Evolutionary conservation across 1,140 invertebrate genomes (phyloP), one percentile per base, ranked within the genome.

Genomic region (Phocides pigmalion): DNA sequence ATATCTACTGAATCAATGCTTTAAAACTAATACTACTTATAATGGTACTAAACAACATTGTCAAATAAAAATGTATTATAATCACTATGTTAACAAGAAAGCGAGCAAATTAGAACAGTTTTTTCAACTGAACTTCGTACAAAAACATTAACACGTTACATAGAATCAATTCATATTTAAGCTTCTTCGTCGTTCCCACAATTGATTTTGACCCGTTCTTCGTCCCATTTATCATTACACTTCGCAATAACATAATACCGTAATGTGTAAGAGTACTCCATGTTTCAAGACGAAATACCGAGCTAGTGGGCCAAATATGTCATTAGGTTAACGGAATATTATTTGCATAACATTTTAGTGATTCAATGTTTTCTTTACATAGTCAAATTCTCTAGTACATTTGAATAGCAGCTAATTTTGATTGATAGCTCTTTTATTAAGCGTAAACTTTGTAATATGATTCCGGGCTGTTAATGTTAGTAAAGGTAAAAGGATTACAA

Each of bases 321-420:
- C 79, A 82, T 86, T 84, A 76, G 81, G 82, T 84, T 89, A 88
- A 83, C 83, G 82, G 79, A 76, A 69, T 79, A 62, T 68, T 74
- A 75, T 88, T 87, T 84, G 74, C 75, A 84, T 79, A 79, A 68
- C 47, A 65, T 77, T 79, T 84, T 82, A 81, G 74, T 73, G 53
- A 69, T 53, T 74, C 50, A 58, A 46, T 46, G 54, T 42, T 62
- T 62, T 62, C 35, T 50, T 50, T 44, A 19, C 61, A 39, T 28
- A 51, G 22, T 50, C 15, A 59, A n/a, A 44, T 47, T 47, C 28
- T 22, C 16, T 46, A 25, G 2, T 11, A 11, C 44, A 0, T 44
- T 44, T 12, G 6, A 28, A 44, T 28, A 9, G 4, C 5, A 25
- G 14, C 25, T 19, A 42, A 14, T 39, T 49, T 47, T 20, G 17